Evolutionary conservation across 2,113 vertebrate species (phyloP).

Genomic region (Cinclus mexicanus): DNA sequence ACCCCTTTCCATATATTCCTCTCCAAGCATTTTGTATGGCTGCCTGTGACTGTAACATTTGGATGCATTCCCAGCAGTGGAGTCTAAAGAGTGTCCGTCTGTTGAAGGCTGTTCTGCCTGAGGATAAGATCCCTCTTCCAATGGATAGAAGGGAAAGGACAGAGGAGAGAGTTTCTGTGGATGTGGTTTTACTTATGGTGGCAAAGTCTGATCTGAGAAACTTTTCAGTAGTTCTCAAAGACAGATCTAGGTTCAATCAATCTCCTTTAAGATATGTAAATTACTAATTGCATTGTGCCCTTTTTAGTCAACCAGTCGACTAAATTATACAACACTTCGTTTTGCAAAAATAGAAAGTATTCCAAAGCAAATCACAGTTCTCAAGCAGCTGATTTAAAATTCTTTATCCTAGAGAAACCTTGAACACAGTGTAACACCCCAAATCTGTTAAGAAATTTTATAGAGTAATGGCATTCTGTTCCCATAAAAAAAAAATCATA

Average conservation of each 20-base stretch:
- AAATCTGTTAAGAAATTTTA: background rate
- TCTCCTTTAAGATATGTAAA: conserved; percentile 8
- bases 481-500: background rate
- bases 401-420: background rate
- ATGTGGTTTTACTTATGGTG: background rate
- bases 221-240: background rate
- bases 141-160: background rate
- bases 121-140: background rate
- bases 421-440: background rate
- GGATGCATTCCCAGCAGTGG: background rate
- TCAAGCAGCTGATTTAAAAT: background rate
- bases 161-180: background rate
- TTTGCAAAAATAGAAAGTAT: conserved; percentile 10
- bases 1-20: background rate
- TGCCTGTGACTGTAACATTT: background rate
- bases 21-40: background rate
- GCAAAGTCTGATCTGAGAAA: background rate
- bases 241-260: background rate
- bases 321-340: background rate
- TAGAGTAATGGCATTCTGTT: background rate
- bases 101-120: background rate
- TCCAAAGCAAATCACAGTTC: background rate
- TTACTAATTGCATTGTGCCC: background rate
- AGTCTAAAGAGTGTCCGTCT: fast-evolving
- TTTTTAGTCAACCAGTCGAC: background rate